Base-by-base conservation (phyloP, 2,888 invertebrate species). In the Notodonta dromedarius region DNA sequence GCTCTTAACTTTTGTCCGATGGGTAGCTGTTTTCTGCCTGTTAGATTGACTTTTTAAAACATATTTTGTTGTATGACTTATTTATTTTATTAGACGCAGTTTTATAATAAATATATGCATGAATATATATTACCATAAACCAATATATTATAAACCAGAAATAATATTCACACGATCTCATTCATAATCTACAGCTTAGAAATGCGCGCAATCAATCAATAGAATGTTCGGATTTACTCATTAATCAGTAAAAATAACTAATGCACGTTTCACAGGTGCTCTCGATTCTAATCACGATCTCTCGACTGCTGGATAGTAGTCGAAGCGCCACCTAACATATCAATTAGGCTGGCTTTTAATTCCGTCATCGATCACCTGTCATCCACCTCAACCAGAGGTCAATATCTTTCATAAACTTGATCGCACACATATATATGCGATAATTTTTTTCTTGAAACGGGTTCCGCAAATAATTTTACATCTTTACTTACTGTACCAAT, bases 311-410 rank as follows among this genome's bases (percentile, higher is more conserved):
- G 74, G 78, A 77, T 78, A 80, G 82, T 80, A 78, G 82, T 79
- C 73, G 73, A 79, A 85, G 88, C 88, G 90, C 89, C 88, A 86
- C 79, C 80, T 83, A 83, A 87, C 84, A 79, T 84, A 85, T 87
- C 86, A 86, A 86, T 88, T 87, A 87, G 79, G 77, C 73, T 74
- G 78, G 80, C 71, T 83, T 70, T 83, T 86, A 84, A 86, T 87
- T 84, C 82, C 78, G 80, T 80, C 85, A 91, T 92, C 89, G 82
- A 90, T 91, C 91, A 91, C 89, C 87, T 83, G 86, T 82, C 87
- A 84, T 86, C 90, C 85, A 87, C 84, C 86, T 87, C 82, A 63
- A 79, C 76, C 77, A 69, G 86, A 82, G 91, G 90, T 92, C 91
- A 91, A 90, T 90, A 91, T 91, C 7, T 85, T 87, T 85, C 76